Base-by-base conservation (phyloP, 1,140 invertebrate genomes). In the Mycetomoellerius zeteki region DNA sequence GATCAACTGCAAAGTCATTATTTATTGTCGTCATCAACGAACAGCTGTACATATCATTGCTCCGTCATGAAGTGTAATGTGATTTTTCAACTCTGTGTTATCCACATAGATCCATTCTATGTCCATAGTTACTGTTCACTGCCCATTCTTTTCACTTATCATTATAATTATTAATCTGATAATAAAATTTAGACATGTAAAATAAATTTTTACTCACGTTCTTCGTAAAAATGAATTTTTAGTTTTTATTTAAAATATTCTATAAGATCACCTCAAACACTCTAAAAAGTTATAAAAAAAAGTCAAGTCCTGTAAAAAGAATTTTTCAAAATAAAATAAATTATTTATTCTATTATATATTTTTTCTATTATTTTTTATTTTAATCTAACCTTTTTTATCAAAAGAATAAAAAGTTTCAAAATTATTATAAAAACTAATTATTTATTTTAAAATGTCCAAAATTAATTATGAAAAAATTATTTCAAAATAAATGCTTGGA, bases 21-120 rank as follows among this genome's bases (percentile, higher is more conserved):
- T 62, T 77, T 47, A 73, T 73, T n/a, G 6, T 47, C 16, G 1
- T 60, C 14, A 52, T 21, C 10, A 12, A 43, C 21, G 8, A 62
- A 60, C 8, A 24, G 10, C 33, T 64, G 16, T 77, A 43, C 1
- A 77, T 64, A 77, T 77, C 21, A 77, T 76, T 76, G 3, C 2
- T 21, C 4, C 8, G 16, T 19, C 16, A 30, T 30, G 10, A 58
- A 24, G 47, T 58, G 7, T 37, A 30, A 73, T 52, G 10, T 27
- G 6, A 21, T 37, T 12, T 56, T 75, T 56, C 27, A 16, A 21
- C 2, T 73, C 5, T 56, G 12, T 73, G 30, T 75, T 52, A 73
- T 8, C 2, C 10, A 43, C 10, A 12, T 43, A 10, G 37, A 43
- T 2, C 8, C 3, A 43, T 43, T 43, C 37, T 43, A 43, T 12